These are phyloP conservation scores for Arothron firmamentum DNA, from an alignment of 2,113 vertebrate species.

Conservation along the genomic window DNA sequence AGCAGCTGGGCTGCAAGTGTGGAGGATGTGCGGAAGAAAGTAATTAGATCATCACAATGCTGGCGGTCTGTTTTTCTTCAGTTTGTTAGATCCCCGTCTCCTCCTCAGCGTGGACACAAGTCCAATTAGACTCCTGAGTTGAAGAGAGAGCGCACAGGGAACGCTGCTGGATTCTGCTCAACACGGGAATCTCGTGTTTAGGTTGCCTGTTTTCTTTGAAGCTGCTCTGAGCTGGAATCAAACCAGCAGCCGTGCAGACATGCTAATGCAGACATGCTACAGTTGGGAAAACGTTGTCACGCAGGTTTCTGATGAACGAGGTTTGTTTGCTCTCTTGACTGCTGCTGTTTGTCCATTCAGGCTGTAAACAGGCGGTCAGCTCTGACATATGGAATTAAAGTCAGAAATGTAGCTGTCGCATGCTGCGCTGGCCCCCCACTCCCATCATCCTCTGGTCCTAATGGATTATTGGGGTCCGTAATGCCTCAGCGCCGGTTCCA, in stretches of 20 bases:
- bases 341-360: slow-evolving; percentile 24
- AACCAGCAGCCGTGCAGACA: too few relatives aligned
- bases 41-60: slow-evolving; percentile 69
- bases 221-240: not conserved
- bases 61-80: slow-evolving; percentile 59
- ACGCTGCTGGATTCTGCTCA: slow-evolving; percentile 21
- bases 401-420: slow-evolving; percentile 50
- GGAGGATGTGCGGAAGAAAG: slow-evolving; percentile 68
- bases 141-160: not conserved
- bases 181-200: too few relatives aligned
- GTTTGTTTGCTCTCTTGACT: slow-evolving; percentile 22
- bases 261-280: too few relatives aligned
- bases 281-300: not conserved
- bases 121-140: slow-evolving; percentile 32
- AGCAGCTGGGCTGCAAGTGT: slow-evolving; percentile 64
- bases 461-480: slow-evolving; percentile 58
- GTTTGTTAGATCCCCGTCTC: slow-evolving; percentile 30
- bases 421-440: not conserved
- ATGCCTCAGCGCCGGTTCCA: slow-evolving; percentile 30
- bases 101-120: not conserved
- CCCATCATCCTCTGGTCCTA: slow-evolving; percentile 29
- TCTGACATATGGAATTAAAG: slow-evolving; percentile 68
- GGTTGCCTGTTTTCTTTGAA: not conserved
- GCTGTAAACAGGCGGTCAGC: slow-evolving; percentile 54
- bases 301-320: slow-evolving; percentile 25